phyloP scores from a whole-genome alignment of 2,888 invertebrate species.

The Lasius fuliginosus region DNA sequence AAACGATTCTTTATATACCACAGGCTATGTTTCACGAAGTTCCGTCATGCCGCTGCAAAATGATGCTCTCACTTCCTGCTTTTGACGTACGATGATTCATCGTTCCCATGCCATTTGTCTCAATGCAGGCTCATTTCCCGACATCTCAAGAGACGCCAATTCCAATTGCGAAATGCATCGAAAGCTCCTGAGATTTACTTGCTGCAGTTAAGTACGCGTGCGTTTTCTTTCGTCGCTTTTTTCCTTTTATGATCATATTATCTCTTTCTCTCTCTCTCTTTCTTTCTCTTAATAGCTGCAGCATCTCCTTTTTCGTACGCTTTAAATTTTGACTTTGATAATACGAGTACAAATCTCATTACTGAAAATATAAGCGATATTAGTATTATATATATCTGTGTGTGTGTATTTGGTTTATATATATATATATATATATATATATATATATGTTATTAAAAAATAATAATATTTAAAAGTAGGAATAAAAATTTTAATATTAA shows the following conservation, averaged over 20 bases:
- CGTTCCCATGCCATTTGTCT: slow-evolving; percentile 81
- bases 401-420: background rate
- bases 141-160: slow-evolving; percentile 79
- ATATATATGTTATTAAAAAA: background rate
- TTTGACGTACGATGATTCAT: slow-evolving; percentile 82
- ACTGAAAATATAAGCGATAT: background rate
- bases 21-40: slow-evolving; percentile 62
- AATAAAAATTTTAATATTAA: background rate
- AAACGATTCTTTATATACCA: slow-evolving; percentile 68
- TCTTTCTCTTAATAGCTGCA: background rate
- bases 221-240: background rate
- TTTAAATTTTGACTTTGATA: background rate
- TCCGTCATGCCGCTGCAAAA: slow-evolving; percentile 72
- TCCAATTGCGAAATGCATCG: slow-evolving; percentile 78
- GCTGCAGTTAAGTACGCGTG: slow-evolving; percentile 50
- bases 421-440: background rate
- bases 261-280: too few species aligned
- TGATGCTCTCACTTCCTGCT: slow-evolving; percentile 76
- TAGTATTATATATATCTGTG: background rate
- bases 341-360: background rate
- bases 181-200: slow-evolving; percentile 65
- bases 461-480: background rate
- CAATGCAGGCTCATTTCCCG: slow-evolving; percentile 79
- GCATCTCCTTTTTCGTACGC: background rate
- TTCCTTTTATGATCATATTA: slow-evolving; percentile 35